phyloP scores from a whole-genome alignment of 2,888 invertebrate species.

The Stenotaenia linearis region DNA sequence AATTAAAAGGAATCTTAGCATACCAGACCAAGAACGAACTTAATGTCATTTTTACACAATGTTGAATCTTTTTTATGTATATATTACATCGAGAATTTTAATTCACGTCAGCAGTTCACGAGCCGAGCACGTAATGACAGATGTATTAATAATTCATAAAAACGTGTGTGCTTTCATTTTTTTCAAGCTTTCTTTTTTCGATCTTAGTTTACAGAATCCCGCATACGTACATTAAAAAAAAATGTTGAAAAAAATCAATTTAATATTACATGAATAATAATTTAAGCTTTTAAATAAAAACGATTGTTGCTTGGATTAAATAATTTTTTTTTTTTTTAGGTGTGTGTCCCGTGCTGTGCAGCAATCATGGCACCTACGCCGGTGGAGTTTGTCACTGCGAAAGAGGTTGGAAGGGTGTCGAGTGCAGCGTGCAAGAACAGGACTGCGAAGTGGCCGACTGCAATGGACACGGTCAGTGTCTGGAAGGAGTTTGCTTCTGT shows the following conservation, averaged over 20 bases:
- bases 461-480: conserved; percentile 92
- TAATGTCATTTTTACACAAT: not conserved
- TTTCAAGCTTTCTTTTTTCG: not conserved
- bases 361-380: conserved; percentile 92
- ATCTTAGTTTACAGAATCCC: not conserved
- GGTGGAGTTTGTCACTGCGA: conserved; percentile 96
- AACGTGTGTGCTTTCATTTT: not conserved
- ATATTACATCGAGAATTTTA: not conserved
- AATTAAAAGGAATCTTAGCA: too few species aligned
- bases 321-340: conserved; percentile 52
- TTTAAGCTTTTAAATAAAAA: not conserved
- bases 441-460: conserved; percentile 94
- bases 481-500: conserved; percentile 91
- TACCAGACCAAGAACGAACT: not conserved
- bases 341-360: conserved; percentile 94
- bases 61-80: not conserved
- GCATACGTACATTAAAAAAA: not conserved
- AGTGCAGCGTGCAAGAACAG: conserved; percentile 88
- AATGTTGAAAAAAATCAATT: not conserved
- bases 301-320: not conserved
- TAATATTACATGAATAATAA: not conserved
- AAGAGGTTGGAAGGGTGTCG: conserved; percentile 96
- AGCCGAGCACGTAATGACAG: not conserved
- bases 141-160: not conserved
- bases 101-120: not conserved